Evolutionary conservation across 2,113 vertebrate species (phyloP).

Genomic region (Lamprologus sp.): DNA sequence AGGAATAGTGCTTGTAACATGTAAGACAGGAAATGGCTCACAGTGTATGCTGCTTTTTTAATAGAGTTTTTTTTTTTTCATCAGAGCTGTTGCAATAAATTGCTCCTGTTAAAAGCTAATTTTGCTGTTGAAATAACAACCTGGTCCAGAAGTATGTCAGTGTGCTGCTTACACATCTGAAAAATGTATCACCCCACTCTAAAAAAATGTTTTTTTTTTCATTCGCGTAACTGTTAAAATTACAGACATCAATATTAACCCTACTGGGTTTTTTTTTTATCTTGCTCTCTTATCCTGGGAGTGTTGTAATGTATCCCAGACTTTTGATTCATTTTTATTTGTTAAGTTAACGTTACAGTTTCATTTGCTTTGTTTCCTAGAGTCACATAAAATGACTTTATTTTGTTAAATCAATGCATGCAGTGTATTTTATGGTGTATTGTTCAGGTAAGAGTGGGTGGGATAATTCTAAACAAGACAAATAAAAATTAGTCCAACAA

Average conservation of each 20-base stretch:
- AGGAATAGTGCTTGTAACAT: neutral
- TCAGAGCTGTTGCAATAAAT: neutral
- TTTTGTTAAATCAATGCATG: neutral
- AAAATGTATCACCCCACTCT: neutral
- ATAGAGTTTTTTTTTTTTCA: neutral
- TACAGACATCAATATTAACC: neutral
- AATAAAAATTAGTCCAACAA: neutral
- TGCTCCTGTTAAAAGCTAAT: neutral
- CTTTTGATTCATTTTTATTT: neutral
- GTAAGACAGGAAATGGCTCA: neutral
- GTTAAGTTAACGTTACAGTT: neutral
- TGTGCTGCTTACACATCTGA: neutral
- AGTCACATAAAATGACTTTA: neutral
- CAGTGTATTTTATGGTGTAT: neutral
- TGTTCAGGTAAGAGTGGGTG: neutral
- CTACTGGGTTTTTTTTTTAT: neutral
- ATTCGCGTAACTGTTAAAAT: neutral
- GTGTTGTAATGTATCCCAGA: neutral
- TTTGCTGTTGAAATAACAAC: neutral
- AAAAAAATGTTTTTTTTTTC: fast-evolving
- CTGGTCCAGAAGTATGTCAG: neutral
- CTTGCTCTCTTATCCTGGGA: neutral
- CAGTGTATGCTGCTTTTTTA: neutral
- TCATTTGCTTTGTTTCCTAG: neutral
- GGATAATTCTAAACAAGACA: neutral